Evolutionary conservation across 2,888 invertebrate genomes (phyloP), one percentile per base, ranked within the genome.

Genomic region (Digitonthophagus gazella): DNA sequence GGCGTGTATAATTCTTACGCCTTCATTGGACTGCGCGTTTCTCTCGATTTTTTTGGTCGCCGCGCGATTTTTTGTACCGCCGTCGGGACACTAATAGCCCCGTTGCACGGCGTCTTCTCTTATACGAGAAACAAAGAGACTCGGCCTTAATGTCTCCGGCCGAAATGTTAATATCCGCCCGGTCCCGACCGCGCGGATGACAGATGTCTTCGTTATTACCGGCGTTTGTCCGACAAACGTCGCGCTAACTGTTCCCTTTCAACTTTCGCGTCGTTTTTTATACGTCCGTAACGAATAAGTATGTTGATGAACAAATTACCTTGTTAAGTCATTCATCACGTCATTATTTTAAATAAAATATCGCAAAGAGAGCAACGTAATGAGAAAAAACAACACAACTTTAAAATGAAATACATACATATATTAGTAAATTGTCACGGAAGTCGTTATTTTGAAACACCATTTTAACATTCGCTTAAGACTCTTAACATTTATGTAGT

Each of bases 1-100:
- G 69, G 44, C 67, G 66, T 61, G 28, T 56, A 69, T 69, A 69
- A 69, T 66, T 69, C 69, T 69, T 69, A 64, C 54, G 55, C 64
- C 55, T 66, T 69, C 61, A 44, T 44, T 44, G 28, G 28, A 1
- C 28, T 6, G 11, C 28, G 28, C 11, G 28, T 44, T 44, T 44
- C 28, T 44, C 28, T 44, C 11, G 28, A 58, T 58, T 66, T 66
- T 66, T 66, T 16, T 20, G 11, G 65, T 44, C 11, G 28, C 28
- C 11, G 11, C 6, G 28, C n/a, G n/a, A n/a, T n/a, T 44, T 44
- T 44, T 44, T 57, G 57, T 57, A 8, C 57, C 57, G 16, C 57
- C 11, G 28, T 44, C 28, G 28, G 11, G 28, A 44, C 28, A 44
- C 28, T 44, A 44, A 44, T 44, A 44, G 28, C 28, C n/a, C n/a